phyloP scores from a whole-genome alignment of 1,140 invertebrate species.

The Telenomus remus region DNA sequence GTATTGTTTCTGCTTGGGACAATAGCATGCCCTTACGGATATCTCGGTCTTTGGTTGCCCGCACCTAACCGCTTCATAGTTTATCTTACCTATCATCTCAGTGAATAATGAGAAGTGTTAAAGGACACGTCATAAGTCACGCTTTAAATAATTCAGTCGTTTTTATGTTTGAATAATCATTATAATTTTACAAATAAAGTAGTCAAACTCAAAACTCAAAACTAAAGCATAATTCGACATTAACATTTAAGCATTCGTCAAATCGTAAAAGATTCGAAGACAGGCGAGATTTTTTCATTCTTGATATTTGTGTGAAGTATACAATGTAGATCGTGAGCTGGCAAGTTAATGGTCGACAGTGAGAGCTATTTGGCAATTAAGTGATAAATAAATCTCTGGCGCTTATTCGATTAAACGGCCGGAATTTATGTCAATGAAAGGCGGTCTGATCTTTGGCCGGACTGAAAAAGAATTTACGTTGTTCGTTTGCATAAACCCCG shows the following conservation, averaged over 20 bases:
- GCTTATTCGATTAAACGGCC: conserved; percentile 71
- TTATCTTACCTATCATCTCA: conserved; percentile 63
- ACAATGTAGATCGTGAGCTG: too few relatives aligned
- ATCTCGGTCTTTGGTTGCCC: conserved; percentile 61
- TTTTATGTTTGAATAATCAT: too few relatives aligned
- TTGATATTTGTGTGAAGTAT: too few relatives aligned
- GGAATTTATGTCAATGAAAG: conserved; percentile 65
- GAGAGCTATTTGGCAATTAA: conserved; percentile 60
- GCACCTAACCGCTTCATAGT: conserved; percentile 53
- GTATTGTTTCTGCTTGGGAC: conserved; percentile 68
- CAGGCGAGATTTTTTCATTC: background rate
- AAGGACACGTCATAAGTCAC: conserved; percentile 43
- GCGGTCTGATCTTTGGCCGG: conserved; percentile 14
- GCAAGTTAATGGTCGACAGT: background rate
- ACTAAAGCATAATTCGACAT: too few relatives aligned
- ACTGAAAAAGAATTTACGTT: conserved; percentile 13
- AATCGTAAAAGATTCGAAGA: conserved; percentile 10
- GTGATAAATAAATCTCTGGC: conserved; percentile 65
- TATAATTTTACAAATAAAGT: too few relatives aligned
- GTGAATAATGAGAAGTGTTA: conserved; percentile 67
- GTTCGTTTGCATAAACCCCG: conserved; percentile 9
- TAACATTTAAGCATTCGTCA: too few relatives aligned
- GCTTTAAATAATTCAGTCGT: conserved; percentile 31
- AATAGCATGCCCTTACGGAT: conserved; percentile 65
- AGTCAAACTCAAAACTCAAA: too few relatives aligned